phyloP scores from a whole-genome alignment of 2,113 vertebrate genomes.

The Eudyptes chrysolophus region DNA sequence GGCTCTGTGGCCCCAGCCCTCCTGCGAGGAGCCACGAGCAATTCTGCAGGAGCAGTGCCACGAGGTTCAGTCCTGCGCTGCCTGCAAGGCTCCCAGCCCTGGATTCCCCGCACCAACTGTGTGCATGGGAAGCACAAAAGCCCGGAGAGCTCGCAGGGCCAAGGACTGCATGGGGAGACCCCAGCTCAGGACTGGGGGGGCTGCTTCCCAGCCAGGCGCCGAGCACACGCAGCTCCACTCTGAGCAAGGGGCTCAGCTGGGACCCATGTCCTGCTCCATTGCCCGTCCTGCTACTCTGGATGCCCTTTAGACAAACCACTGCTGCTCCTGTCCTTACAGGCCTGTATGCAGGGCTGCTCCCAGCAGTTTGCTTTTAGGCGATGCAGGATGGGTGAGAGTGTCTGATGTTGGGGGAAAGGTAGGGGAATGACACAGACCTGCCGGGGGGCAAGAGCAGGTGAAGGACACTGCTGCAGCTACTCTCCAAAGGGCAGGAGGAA shows the following conservation, averaged over 20 bases:
- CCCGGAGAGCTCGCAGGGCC: background rate
- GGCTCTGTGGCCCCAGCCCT: background rate
- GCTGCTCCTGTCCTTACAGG: background rate
- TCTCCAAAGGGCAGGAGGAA: background rate
- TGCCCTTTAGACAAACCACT: background rate
- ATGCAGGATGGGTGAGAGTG: background rate
- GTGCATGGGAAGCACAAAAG: rapidly evolving
- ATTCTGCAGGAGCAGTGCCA: background rate
- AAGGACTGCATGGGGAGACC: background rate
- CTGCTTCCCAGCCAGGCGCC: background rate
- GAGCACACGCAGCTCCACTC: background rate
- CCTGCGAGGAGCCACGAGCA: background rate
- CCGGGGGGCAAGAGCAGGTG: background rate
- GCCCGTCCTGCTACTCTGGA: background rate
- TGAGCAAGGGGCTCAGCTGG: background rate
- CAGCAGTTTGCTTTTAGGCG: background rate
- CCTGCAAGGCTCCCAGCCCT: background rate
- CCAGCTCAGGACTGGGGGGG: background rate
- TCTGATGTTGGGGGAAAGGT: background rate
- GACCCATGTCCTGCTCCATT: background rate
- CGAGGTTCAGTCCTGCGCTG: rapidly evolving
- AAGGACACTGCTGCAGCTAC: background rate
- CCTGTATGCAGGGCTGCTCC: background rate
- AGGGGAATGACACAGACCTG: background rate
- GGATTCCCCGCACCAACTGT: rapidly evolving